Evolutionary conservation across 2,888 invertebrate genomes (phyloP).

Genomic region (Drosophila acutilabella): DNA sequence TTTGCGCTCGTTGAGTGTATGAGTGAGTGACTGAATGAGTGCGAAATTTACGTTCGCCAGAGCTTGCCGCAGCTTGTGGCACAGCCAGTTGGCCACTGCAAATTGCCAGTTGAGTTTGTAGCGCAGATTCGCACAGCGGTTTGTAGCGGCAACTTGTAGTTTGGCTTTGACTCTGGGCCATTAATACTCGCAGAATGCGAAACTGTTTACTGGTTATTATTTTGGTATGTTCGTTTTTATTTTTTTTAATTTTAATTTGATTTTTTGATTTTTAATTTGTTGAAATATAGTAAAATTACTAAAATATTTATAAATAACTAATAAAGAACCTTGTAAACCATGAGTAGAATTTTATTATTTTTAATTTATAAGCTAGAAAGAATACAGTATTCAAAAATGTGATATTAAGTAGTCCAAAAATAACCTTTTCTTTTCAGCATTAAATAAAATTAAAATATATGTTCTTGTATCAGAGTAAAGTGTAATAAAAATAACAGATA

Average conservation of each 20-base stretch:
- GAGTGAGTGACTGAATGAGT: slow-evolving; percentile 54
- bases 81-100: slow-evolving; percentile 56
- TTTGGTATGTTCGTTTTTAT: slow-evolving; percentile 35
- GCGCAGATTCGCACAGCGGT: slow-evolving; percentile 45
- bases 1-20: slow-evolving; percentile 38
- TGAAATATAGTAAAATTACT: too few species aligned
- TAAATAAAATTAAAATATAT: too few species aligned
- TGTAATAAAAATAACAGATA: too few species aligned
- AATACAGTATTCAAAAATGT: too few species aligned
- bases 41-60: slow-evolving; percentile 58
- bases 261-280: neutral
- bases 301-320: too few species aligned
- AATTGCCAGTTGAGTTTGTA: slow-evolving; percentile 57
- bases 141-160: slow-evolving; percentile 23
- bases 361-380: too few species aligned
- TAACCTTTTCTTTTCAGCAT: too few species aligned
- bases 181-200: slow-evolving; percentile 4
- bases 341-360: too few species aligned
- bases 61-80: slow-evolving; percentile 55
- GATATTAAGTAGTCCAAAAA: too few species aligned
- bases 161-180: neutral
- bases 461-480: too few species aligned
- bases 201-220: slow-evolving; percentile 4
- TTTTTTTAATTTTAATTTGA: neutral
- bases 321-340: too few species aligned